Conservation (phyloP, 1,140 invertebrate species). For the Plutomurus gul region DNA sequence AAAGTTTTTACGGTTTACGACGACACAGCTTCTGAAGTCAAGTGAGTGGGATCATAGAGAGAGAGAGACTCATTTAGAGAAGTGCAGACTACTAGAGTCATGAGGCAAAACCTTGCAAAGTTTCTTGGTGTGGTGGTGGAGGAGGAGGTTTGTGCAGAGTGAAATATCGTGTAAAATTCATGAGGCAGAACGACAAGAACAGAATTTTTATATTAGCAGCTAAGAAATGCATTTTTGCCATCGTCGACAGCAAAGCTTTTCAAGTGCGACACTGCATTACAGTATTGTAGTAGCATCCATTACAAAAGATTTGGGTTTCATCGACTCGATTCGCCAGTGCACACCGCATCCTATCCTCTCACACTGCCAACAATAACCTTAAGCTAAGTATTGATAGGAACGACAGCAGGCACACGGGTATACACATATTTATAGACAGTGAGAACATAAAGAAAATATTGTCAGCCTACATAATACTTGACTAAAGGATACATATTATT, state of each 20-base stretch:
- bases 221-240: slow-evolving; percentile 14
- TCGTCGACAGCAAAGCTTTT: background rate
- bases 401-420: background rate
- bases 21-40: no score
- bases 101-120: background rate
- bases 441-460: no score
- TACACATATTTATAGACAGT: no score
- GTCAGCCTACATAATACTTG: no score
- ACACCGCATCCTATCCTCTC: background rate
- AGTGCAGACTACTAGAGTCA: slow-evolving; percentile 1
- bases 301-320: slow-evolving; percentile 5
- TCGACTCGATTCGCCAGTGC: background rate
- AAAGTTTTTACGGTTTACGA: no score
- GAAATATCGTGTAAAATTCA: slow-evolving; percentile 42
- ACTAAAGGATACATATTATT: no score
- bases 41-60: no score
- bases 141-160: slow-evolving; percentile 2
- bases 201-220: slow-evolving; percentile 35
- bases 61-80: no score
- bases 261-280: background rate
- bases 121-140: background rate
- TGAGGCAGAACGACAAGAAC: slow-evolving; percentile 31
- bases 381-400: no score
- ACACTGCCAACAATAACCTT: background rate
- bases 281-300: no score